These are phyloP conservation scores for Paramisgurnus dabryanus DNA, from an alignment of 2,113 vertebrate species.

Conservation along the genomic window DNA sequence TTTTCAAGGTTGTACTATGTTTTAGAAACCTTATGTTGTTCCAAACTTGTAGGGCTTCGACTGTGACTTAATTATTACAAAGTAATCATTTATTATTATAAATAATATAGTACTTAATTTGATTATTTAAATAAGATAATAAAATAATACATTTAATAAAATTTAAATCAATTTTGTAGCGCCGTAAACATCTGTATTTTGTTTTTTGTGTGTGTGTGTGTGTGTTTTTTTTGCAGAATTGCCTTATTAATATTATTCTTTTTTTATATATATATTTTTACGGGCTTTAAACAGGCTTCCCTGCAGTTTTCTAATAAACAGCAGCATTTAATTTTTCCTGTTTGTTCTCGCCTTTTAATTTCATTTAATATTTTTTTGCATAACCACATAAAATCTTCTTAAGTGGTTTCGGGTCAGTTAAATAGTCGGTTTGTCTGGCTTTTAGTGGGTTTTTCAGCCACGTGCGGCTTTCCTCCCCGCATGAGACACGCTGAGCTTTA, in stretches of 20 bases:
- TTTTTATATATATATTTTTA: slow-evolving; percentile 24
- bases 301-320: not conserved
- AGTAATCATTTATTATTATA: too few relatives aligned
- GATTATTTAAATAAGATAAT: too few relatives aligned
- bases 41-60: not conserved
- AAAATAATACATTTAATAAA: too few relatives aligned
- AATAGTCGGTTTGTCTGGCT: slow-evolving; percentile 9
- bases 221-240: not conserved
- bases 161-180: too few relatives aligned
- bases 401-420: not conserved
- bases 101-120: too few relatives aligned
- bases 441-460: slow-evolving; percentile 24
- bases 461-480: slow-evolving; percentile 18
- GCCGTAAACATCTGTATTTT: too few relatives aligned
- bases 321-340: not conserved
- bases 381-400: not conserved
- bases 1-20: too few relatives aligned
- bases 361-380: not conserved
- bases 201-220: too few relatives aligned
- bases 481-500: not conserved
- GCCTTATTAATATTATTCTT: slow-evolving; percentile 20
- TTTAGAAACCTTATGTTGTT: not conserved
- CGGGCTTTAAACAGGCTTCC: slow-evolving; percentile 14
- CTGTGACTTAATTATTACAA: too few relatives aligned
- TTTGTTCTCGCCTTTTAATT: slow-evolving; percentile 21